These are phyloP conservation scores for Idaea dimidiata DNA, from an alignment of 2,888 invertebrate species.

Conservation along the genomic window DNA sequence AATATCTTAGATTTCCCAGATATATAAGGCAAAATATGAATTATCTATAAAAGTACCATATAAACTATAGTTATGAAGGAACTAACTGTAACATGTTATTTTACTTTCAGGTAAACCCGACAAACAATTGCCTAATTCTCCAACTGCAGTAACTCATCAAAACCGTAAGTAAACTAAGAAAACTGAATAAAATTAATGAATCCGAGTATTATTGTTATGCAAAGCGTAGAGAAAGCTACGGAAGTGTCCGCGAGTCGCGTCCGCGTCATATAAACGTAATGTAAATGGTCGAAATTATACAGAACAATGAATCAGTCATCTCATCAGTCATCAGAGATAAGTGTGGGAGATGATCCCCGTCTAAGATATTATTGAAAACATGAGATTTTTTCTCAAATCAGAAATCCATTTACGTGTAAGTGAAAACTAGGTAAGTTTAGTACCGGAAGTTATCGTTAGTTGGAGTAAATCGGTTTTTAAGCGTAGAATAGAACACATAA, in stretches of 20 bases:
- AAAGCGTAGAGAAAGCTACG: background rate
- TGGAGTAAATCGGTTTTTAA: background rate
- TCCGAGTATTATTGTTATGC: background rate
- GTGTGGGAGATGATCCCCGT: background rate
- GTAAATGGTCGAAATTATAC: background rate
- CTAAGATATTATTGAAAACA: background rate
- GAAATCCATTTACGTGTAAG: background rate
- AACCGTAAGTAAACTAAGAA: background rate
- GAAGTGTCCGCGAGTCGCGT: background rate
- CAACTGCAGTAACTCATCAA: background rate
- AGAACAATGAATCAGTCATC: background rate
- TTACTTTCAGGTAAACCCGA: too few species aligned
- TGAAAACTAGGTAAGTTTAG: background rate
- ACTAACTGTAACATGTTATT: too few species aligned
- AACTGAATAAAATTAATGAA: background rate
- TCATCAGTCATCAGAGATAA: background rate
- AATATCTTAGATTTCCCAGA: too few species aligned
- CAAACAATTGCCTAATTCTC: too few species aligned
- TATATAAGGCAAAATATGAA: too few species aligned
- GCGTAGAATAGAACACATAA: too few species aligned
- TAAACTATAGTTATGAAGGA: too few species aligned
- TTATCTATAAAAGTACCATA: too few species aligned
- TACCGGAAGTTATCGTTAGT: too few species aligned
- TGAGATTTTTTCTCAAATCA: background rate
- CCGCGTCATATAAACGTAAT: background rate